Base-by-base conservation (phyloP, 92 coral and sea anemone genomes). In the Epizoanthus scotinus region DNA sequence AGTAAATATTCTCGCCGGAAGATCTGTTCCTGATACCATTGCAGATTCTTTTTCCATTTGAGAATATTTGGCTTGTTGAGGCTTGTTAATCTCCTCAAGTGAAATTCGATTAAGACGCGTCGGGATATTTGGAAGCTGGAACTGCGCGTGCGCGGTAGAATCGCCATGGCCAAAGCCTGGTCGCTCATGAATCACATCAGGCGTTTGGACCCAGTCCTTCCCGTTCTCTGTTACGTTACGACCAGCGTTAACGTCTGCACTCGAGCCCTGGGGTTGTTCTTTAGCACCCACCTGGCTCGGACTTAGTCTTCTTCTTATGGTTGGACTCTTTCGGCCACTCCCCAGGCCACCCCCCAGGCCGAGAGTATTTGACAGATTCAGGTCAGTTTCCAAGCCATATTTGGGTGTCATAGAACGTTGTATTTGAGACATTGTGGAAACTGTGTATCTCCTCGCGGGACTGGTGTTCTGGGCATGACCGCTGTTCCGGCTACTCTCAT, bases 101-200 rank as follows among this genome's bases (percentile, higher is more conserved):
- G 84, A 78, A 54, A 70, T 58, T 18, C 70, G 77, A 9, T 40
- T 58, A 0, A 42, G 68, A 15, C 68, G 56, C 24, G 22, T 75
- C 36, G 81, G 36, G 22, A 87, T 84, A 54, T 82, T 83, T 12
- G 90, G 88, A 29, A 87, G 67, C 68, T 83, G 90, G 44, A 62
- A 64, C 52, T 83, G 53, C 10, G 77, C 8, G 25, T 42, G n/a
- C 9, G 29, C 6, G 58, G 20, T 40, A 67, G 69, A 17, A 10
- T 60, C 68, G 55, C 34, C 22, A 5, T 3, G 54, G 14, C 67
- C 36, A 36, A 8, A 0, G 68, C 55, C 38, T 34, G 26, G 28
- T 2, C 44, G 50, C 5, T 74, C 49, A 20, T 57, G n/a, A 26
- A 15, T 34, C 28, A 52, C 17, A 25, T 31, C 54, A 10, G 64